Evolutionary conservation across 2,888 invertebrate genomes (phyloP), one percentile per base, ranked within the genome.

Genomic region (Orchesella flavescens): DNA sequence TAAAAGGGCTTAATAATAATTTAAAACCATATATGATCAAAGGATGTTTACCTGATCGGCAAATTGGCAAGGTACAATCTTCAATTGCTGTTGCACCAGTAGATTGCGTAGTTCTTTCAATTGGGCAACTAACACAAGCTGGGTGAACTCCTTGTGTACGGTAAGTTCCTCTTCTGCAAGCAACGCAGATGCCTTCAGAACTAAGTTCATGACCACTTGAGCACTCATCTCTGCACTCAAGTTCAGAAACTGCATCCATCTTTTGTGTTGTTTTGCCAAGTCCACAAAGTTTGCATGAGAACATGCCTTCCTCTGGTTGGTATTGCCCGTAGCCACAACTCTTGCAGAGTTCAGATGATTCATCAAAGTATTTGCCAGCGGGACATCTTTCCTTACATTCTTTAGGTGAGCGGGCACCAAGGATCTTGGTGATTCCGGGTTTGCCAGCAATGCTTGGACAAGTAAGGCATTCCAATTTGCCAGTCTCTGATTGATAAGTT

Each of bases 271-370:
- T 98, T 90, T 96, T 95, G 10, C 97, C 97, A 71, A 96, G 92
- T 0, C 96, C 96, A 89, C 98, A 98, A 0, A 97, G 92, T 76
- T 94, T 92, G 89, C 97, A 97, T 0, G 94, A 93, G 91, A 97
- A 97, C 69, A 97, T 94, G 1, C 97, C 97, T 90, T 97, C 97
- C 53, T 93, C 93, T 0, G 97, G 94, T 90, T 97, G 98, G 90
- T 94, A 98, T 89, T 96, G 97, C 1, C 98, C 98, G 89, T 97
- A 95, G 0, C 98, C 97, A 90, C 98, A 98, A 87, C 95, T 95
- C 73, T 95, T 92, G 89, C 98, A 98, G 1, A 96, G 92, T 59
- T 96, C 97, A 0, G 95, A 94, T 61, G 94, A 94, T 55, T 95
- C 95, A 89, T 97, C 97, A 90, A 96, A 96, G 91, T 95, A 98